These are phyloP conservation scores for Coregonus sp. DNA, from an alignment of 2,797 vertebrate species.

Conservation along the genomic window DNA sequence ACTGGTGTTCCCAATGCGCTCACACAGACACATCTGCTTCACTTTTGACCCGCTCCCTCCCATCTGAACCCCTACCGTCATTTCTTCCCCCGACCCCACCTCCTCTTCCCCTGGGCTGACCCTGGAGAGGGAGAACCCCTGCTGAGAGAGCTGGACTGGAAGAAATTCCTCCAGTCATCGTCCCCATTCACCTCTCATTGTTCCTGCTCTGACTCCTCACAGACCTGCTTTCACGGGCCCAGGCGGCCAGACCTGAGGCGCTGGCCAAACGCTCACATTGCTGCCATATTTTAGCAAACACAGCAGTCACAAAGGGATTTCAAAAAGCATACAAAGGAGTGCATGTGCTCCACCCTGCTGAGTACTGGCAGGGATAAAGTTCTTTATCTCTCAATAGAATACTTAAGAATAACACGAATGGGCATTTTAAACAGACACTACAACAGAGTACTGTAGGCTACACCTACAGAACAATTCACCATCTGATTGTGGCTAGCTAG, in stretches of 20 bases:
- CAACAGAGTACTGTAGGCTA: background rate
- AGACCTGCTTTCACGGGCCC: conserved; percentile 66
- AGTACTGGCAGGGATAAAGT: conserved; percentile 37
- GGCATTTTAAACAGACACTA: conserved; percentile 5
- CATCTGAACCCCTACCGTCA: conserved; percentile 5
- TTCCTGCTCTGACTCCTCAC: conserved; percentile 43
- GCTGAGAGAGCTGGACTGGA: conserved; percentile 53
- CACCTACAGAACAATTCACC: background rate
- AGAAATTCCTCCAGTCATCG: conserved; percentile 55
- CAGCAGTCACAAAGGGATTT: conserved; percentile 53
- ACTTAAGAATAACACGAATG: conserved; percentile 35
- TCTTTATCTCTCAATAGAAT: conserved; percentile 47
- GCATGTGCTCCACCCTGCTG: conserved; percentile 48
- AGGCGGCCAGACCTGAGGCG: conserved; percentile 47
- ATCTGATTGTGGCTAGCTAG: background rate
- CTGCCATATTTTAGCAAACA: conserved; percentile 42
- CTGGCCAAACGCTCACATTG: conserved; percentile 52
- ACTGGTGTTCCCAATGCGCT: conserved; percentile 4
- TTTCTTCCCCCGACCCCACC: background rate
- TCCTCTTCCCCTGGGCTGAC: background rate
- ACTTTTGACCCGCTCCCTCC: conserved; percentile 28
- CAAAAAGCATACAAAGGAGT: conserved; percentile 38
- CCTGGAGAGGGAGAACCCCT: conserved; percentile 5
- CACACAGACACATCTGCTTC: conserved; percentile 47
- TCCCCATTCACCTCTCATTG: conserved; percentile 52